phyloP scores from a whole-genome alignment of 2,797 vertebrate genomes.

The Heterohyrax brucei region DNA sequence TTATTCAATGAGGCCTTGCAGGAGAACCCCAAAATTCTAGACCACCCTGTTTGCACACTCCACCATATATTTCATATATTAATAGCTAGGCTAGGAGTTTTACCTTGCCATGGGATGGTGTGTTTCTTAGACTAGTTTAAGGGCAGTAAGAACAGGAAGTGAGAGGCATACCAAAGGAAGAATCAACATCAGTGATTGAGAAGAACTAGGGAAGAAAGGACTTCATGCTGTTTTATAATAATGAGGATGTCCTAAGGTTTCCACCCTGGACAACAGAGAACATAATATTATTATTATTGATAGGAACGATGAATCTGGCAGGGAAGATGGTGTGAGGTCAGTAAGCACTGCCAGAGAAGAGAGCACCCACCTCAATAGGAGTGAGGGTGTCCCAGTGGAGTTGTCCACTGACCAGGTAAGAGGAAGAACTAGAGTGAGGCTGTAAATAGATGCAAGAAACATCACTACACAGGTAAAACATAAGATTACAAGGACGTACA shows the following conservation, averaged over 20 bases:
- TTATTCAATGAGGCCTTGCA: not conserved
- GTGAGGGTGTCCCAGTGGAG: not conserved
- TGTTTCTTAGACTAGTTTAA: not conserved
- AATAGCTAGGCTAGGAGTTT: not conserved
- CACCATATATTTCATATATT: not conserved
- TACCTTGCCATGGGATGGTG: not conserved
- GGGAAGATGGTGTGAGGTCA: not conserved
- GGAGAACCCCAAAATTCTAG: not conserved
- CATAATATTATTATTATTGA: not conserved
- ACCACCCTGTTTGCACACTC: not conserved
- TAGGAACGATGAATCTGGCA: too few species aligned
- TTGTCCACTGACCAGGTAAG: not conserved
- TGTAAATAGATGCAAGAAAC: not conserved
- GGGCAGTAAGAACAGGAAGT: not conserved
- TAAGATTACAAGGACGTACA: not conserved
- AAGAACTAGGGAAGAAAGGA: not conserved
- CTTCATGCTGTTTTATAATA: too few species aligned
- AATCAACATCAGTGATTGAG: not conserved
- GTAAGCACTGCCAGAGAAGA: not conserved
- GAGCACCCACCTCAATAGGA: not conserved
- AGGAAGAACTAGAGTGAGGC: not conserved
- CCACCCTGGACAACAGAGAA: not conserved
- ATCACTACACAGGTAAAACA: not conserved
- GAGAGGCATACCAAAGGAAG: not conserved
- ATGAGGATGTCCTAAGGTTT: not conserved